Conservation (phyloP, 2,797 vertebrate species). For the Lemur catta region DNA sequence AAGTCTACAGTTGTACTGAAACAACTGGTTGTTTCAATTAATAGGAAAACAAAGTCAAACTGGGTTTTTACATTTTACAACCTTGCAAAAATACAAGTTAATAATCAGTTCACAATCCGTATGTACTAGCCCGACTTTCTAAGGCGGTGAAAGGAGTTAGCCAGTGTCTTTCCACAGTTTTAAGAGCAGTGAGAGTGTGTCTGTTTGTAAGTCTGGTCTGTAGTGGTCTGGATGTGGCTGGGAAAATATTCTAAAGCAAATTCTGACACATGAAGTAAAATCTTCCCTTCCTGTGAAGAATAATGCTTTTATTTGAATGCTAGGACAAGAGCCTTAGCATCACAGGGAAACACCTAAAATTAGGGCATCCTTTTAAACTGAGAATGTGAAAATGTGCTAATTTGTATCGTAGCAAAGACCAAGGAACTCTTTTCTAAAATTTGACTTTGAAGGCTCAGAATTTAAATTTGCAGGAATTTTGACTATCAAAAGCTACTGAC, state of each 20-base stretch:
- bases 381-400: background rate
- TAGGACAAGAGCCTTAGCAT: background rate
- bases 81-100: background rate
- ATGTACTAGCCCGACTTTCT: background rate
- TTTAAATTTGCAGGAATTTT: background rate
- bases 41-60: background rate
- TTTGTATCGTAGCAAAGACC: background rate
- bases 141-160: background rate
- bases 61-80: background rate
- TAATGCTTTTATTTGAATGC: constrained; percentile 17
- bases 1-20: background rate
- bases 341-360: background rate
- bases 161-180: background rate
- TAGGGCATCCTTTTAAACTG: background rate
- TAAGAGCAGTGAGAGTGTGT: background rate
- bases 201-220: background rate
- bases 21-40: background rate
- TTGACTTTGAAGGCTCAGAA: background rate
- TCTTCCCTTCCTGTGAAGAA: background rate
- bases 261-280: background rate
- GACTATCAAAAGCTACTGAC: background rate
- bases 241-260: constrained; percentile 28
- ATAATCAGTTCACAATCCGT: background rate
- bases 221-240: background rate
- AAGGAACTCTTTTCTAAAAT: background rate